Conservation (phyloP, 2,113 vertebrate species). For the Hydropotes inermis region DNA sequence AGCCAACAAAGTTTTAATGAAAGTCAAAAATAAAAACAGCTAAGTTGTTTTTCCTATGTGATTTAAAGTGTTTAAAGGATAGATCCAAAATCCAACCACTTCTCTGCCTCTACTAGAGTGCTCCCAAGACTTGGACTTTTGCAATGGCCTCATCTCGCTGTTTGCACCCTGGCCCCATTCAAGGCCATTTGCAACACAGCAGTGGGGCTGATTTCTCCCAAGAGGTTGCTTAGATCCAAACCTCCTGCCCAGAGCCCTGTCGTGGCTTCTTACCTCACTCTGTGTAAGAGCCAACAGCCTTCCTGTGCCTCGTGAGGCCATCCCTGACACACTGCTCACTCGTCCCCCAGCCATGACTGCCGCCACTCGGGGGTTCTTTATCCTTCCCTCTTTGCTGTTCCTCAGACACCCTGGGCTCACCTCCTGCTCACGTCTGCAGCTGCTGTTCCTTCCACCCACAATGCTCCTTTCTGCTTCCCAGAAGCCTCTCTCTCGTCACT, state of each 20-base stretch:
- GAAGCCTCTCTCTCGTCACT: background rate
- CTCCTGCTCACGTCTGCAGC: too few species aligned
- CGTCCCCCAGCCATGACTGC: accelerated
- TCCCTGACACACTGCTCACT: background rate
- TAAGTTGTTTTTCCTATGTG: background rate
- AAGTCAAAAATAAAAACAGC: background rate
- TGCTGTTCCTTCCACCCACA: accelerated
- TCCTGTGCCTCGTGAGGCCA: accelerated
- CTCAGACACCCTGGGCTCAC: background rate
- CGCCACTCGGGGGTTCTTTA: accelerated
- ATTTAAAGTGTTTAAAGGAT: background rate
- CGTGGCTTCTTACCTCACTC: background rate
- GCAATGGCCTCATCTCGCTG: background rate
- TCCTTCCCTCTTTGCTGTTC: background rate
- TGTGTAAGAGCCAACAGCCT: too few species aligned
- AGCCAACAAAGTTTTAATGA: background rate
- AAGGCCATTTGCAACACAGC: background rate
- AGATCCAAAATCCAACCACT: background rate
- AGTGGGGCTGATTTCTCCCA: background rate
- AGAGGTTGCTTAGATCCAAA: background rate
- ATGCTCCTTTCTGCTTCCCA: background rate
- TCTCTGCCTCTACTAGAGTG: accelerated
- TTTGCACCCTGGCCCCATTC: background rate
- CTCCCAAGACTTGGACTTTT: background rate
- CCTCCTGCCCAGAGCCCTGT: background rate